Evolutionary conservation across 1,140 invertebrate species (phyloP), one percentile per base, ranked within the genome.

Genomic region (Drosophila varians): DNA sequence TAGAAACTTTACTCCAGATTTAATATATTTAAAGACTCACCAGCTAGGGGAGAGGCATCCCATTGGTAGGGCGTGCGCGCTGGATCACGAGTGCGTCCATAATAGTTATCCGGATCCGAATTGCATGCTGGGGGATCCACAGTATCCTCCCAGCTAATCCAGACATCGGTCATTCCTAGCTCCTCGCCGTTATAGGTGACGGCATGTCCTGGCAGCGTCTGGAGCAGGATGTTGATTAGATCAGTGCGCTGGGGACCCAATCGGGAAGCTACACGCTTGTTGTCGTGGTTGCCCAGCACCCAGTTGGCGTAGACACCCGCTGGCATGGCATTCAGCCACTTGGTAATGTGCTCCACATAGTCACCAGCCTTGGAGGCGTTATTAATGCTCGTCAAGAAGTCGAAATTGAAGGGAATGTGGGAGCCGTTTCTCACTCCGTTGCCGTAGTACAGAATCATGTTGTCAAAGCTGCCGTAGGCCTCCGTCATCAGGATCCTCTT

Each of bases 171-270:
- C 95, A 97, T 97, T 0, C 94, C 96, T 14, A 97, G 93, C 90
- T 97, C 96, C 90, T 97, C 96, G 8, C 96, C 96, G 82, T 95
- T 94, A 88, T 96, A 96, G 28, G 93, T 93, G 11, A 96, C 92
- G 0, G 94, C 92, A 11, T 94, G 93, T 0, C 95, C 95, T 0
- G 94, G 94, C 36, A 96, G 77, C 0, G 95, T 89, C 56, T 94
- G 90, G 4, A 93, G 91, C 18, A 96, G 74, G 83, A 95, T 94
- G 55, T 94, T 92, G 5, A 94, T 90, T n/a, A 92, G 91, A 90
- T 96, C 95, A 0, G 95, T 93, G 66, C 94, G 92, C 36, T 94
- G 92, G 0, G 90, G 58, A 2, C 94, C 95, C 62, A 95, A 93
- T 28, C 95, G 91, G 1, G 92, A 92, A 0, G 94, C 93, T 38